Evolutionary conservation across 2,797 vertebrate genomes (phyloP).

Genomic region (Spheniscus humboldti): DNA sequence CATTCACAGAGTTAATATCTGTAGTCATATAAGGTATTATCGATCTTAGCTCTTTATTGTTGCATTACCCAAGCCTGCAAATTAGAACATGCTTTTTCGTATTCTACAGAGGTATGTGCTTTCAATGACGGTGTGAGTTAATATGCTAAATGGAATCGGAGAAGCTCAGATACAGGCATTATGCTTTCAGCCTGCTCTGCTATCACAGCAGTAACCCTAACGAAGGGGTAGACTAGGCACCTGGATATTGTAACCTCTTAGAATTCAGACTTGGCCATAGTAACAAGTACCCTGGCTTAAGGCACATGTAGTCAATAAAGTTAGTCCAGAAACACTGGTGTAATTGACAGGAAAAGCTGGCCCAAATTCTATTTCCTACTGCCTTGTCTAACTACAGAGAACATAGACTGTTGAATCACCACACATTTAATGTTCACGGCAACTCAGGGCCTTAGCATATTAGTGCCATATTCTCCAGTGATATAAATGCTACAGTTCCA

Average conservation of each 20-base stretch:
- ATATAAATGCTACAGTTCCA: not conserved
- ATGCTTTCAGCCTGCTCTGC: not conserved
- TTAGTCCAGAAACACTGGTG: not conserved
- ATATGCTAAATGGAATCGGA: not conserved
- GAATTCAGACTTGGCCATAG: not conserved
- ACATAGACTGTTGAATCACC: not conserved
- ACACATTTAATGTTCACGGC: not conserved
- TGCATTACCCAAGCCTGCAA: not conserved
- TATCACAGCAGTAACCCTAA: not conserved
- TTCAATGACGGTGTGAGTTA: not conserved
- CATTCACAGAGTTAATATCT: not conserved
- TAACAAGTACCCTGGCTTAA: not conserved
- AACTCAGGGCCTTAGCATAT: not conserved
- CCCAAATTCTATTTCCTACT: not conserved
- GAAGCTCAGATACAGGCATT: not conserved
- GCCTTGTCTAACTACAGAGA: not conserved
- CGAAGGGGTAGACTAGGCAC: rapidly evolving
- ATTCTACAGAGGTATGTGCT: not conserved
- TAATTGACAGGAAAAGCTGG: not conserved
- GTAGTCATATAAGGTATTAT: not conserved
- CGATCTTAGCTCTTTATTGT: not conserved
- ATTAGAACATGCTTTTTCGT: not conserved
- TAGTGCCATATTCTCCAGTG: not conserved
- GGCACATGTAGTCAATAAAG: not conserved
- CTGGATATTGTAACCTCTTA: not conserved